phyloP scores from a whole-genome alignment of 2,113 vertebrate species.

The Gymnocephalus cernua region DNA sequence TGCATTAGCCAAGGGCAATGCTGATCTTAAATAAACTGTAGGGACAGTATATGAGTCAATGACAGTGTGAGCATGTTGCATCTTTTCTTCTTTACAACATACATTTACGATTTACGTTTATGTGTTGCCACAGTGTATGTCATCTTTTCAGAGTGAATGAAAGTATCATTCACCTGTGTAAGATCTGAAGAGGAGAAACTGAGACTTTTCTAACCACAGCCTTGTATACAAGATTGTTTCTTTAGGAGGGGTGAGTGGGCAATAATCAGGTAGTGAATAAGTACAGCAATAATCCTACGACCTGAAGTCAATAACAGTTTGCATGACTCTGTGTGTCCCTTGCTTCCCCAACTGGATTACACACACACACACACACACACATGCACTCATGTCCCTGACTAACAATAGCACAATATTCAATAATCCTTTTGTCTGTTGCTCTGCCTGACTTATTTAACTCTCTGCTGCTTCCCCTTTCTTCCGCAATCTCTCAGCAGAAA shows the following conservation, averaged over 20 bases:
- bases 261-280: slow-evolving; percentile 43
- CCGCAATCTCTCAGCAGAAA: slow-evolving; percentile 32
- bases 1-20: slow-evolving; percentile 53
- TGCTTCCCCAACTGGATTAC: slow-evolving; percentile 58
- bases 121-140: not conserved
- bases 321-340: slow-evolving; percentile 43
- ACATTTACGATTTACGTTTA: not conserved
- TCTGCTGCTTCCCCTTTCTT: slow-evolving; percentile 16
- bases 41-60: not conserved
- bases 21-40: slow-evolving; percentile 21
- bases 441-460: slow-evolving; percentile 36
- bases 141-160: not conserved
- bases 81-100: not conserved
- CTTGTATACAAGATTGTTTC: slow-evolving; percentile 2
- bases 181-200: not conserved
- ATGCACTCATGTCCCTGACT: slow-evolving; percentile 42
- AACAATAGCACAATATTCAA: slow-evolving; percentile 63
- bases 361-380: slow-evolving; percentile 21
- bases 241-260: slow-evolving; percentile 9
- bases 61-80: not conserved
- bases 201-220: not conserved
- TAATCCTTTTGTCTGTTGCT: slow-evolving; percentile 41
- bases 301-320: slow-evolving; percentile 57
- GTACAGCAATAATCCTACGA: slow-evolving; percentile 46
- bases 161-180: not conserved